A percentile compares a stretch with the other conserved stretches of the same genome.
Evolutionary conservation across 1,140 invertebrate genomes (phyloP).

Genomic region (Harpegnathos saltator): DNA sequence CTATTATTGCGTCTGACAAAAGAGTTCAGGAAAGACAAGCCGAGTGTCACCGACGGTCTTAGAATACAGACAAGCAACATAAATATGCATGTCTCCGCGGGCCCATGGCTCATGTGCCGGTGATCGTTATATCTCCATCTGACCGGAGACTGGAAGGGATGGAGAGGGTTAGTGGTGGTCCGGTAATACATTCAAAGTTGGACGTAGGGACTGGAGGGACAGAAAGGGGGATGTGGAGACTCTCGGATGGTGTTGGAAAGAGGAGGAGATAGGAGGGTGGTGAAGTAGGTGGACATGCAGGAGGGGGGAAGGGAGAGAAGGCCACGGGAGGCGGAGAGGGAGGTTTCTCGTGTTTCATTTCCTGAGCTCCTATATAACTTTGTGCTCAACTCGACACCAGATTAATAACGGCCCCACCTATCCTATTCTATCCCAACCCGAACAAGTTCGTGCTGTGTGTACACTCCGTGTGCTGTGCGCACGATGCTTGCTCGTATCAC

Average conservation of each 20-base stretch:
- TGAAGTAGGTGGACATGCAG: slow-evolving; percentile 67
- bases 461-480: slow-evolving; percentile 72
- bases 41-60: slow-evolving; percentile 65
- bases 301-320: slow-evolving; percentile 66
- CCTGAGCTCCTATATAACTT: slow-evolving; percentile 87
- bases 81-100: slow-evolving; percentile 84
- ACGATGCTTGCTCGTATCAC: slow-evolving; percentile 69
- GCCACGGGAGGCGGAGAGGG: slow-evolving; percentile 76
- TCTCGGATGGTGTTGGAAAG: slow-evolving; percentile 67
- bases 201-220: slow-evolving; percentile 80
- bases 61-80: slow-evolving; percentile 75
- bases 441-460: slow-evolving; percentile 83
- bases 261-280: slow-evolving; percentile 59
- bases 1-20: slow-evolving; percentile 45
- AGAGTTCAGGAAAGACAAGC: slow-evolving; percentile 64
- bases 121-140: slow-evolving; percentile 82
- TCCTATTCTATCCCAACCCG: slow-evolving; percentile 82
- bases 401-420: slow-evolving; percentile 86
- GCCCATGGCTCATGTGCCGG: slow-evolving; percentile 81
- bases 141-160: slow-evolving; percentile 78
- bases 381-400: slow-evolving; percentile 86
- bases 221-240: slow-evolving; percentile 76
- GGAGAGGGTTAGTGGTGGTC: slow-evolving; percentile 74
- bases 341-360: slow-evolving; percentile 86
- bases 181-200: slow-evolving; percentile 85